Evolutionary conservation across 2,888 invertebrate species (phyloP).

Genomic region (Drosophila ochracea): DNA sequence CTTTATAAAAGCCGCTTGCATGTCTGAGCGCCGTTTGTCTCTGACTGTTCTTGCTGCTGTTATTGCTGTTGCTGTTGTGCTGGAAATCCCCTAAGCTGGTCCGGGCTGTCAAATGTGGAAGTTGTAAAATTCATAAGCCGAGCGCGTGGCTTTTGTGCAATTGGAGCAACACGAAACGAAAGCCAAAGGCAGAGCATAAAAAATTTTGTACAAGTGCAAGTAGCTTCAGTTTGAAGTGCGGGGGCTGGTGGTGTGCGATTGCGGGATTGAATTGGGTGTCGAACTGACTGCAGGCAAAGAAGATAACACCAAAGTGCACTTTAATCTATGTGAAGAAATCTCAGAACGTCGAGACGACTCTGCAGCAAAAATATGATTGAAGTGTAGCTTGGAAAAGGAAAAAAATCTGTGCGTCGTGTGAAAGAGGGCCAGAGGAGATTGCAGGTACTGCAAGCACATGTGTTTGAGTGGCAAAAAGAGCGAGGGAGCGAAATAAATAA

Average conservation of each 20-base stretch:
- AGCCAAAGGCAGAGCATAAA: slow-evolving; percentile 36
- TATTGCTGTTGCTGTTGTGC: slow-evolving; percentile 11
- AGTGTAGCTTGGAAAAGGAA: slow-evolving; percentile 41
- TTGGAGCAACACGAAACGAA: slow-evolving; percentile 70
- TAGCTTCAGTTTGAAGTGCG: slow-evolving; percentile 43
- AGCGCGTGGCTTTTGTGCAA: slow-evolving; percentile 77
- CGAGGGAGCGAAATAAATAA: slow-evolving; percentile 43
- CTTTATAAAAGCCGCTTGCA: slow-evolving; percentile 67
- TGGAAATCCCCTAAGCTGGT: slow-evolving; percentile 48
- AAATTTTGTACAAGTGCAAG: slow-evolving; percentile 72
- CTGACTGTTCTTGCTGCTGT: slow-evolving; percentile 34
- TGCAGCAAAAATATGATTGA: slow-evolving; percentile 78
- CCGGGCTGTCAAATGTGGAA: slow-evolving; percentile 64
- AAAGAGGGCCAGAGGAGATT: not conserved
- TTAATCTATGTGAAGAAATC: slow-evolving; percentile 79
- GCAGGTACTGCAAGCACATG: not conserved
- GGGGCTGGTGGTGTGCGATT: not conserved
- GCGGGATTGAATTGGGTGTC: slow-evolving; percentile 52
- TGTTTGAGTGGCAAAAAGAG: slow-evolving; percentile 53
- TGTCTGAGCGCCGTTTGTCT: slow-evolving; percentile 78
- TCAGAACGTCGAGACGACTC: slow-evolving; percentile 50
- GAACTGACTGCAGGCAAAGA: slow-evolving; percentile 72
- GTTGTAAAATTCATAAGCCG: slow-evolving; percentile 82
- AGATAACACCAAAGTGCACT: slow-evolving; percentile 82
- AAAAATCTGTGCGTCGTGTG: not conserved